phyloP scores from a whole-genome alignment of 37 sponge, comb jelly and placozoan genomes.

The Ianthella basta region DNA sequence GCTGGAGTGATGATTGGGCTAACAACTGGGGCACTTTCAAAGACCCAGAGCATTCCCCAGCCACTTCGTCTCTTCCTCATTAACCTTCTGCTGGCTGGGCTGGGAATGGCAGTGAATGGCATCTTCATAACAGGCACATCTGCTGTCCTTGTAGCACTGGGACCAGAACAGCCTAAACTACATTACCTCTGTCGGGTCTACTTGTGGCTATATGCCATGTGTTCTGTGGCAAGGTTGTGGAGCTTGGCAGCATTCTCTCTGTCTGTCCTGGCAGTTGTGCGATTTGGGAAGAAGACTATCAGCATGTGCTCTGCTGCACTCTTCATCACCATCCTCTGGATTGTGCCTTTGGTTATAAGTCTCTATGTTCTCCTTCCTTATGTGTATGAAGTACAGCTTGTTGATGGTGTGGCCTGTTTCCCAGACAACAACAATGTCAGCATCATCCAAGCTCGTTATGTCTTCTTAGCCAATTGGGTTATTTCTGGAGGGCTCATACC shows the following conservation, averaged over 20 bases:
- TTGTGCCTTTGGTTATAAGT: neutral
- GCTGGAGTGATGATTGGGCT: too few relatives aligned
- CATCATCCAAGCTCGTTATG: neutral
- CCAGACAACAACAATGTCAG: neutral
- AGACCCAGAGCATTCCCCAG: neutral
- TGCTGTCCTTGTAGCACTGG: neutral
- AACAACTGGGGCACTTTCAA: too few relatives aligned
- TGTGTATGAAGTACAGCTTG: neutral
- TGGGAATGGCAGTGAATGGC: neutral
- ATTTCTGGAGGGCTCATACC: neutral
- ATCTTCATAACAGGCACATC: neutral
- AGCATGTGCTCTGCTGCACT: neutral
- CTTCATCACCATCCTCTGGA: neutral
- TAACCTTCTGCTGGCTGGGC: constrained; percentile 2
- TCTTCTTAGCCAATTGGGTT: neutral
- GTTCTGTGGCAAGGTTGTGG: constrained; percentile 6
- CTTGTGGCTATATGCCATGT: neutral
- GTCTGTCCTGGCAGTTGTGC: neutral
- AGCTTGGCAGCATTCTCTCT: constrained; percentile 21
- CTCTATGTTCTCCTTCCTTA: neutral
- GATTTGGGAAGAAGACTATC: neutral
- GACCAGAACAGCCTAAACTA: neutral
- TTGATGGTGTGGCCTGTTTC: neutral
- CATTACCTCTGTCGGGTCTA: neutral
- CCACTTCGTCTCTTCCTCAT: constrained; percentile 1